phyloP scores from a whole-genome alignment of 2,797 vertebrate species.

The Manis pentadactyla region DNA sequence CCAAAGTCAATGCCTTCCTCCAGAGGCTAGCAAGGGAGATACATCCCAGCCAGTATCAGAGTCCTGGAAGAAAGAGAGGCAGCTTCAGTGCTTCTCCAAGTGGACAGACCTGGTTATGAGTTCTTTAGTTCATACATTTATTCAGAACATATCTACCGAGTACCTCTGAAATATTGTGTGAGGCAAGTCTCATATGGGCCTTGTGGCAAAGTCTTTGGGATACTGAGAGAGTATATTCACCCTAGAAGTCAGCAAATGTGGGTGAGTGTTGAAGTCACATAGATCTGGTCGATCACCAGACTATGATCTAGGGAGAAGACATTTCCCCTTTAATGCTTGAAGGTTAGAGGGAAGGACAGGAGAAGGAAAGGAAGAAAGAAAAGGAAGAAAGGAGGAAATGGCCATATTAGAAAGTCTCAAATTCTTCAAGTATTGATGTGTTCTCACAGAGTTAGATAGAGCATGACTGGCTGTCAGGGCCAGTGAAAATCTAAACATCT shows the following conservation, averaged over 20 bases:
- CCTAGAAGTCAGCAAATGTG: neutral
- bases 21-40: neutral
- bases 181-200: neutral
- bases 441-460: constrained; percentile 78
- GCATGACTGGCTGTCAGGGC: constrained; percentile 70
- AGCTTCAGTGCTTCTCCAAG: neutral
- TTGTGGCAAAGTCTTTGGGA: neutral
- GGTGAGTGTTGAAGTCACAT: neutral
- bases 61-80: neutral
- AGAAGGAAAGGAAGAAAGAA: neutral
- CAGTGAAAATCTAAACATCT: constrained; percentile 78
- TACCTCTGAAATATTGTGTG: neutral
- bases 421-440: constrained; percentile 62
- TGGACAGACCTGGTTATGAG: neutral
- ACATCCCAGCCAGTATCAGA: neutral
- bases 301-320: neutral
- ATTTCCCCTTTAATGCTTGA: neutral
- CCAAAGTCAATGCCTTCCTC: neutral
- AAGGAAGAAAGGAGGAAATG: neutral
- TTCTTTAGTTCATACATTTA: neutral
- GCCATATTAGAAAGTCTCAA: constrained; percentile 75
- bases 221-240: neutral
- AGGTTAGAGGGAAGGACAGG: neutral
- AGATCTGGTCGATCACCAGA: neutral
- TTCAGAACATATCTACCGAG: neutral